Evolutionary conservation across 2,888 invertebrate species (phyloP).

Genomic region (Caenorhabditis sp.): DNA sequence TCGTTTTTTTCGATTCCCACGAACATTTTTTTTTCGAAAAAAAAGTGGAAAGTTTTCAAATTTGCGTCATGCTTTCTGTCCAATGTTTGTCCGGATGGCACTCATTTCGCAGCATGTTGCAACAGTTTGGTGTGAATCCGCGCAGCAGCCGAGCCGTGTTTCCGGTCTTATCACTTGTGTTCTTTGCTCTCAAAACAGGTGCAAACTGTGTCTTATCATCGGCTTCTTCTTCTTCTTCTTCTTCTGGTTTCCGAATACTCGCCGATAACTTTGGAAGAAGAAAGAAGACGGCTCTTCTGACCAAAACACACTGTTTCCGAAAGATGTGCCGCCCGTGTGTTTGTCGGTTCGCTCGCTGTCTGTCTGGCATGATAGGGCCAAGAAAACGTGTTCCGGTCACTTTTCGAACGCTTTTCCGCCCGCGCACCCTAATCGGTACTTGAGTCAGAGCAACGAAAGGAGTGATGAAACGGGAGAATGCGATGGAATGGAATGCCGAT

Average conservation of each 20-base stretch:
- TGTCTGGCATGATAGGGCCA: constrained; percentile 6
- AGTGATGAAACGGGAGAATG: constrained; percentile 22
- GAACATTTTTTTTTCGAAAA: constrained; percentile 22
- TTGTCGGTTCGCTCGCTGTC: constrained; percentile 31
- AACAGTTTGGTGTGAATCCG: constrained; percentile 60
- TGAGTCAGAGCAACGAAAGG: constrained; percentile 6
- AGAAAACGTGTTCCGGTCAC: constrained; percentile 54
- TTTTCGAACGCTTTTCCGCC: constrained; percentile 27
- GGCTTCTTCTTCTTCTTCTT: background rate
- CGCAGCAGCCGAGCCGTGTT: constrained; percentile 5
- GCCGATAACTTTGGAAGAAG: no score
- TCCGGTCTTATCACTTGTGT: constrained; percentile 53
- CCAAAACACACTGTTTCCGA: constrained; percentile 9
- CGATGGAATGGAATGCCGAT: background rate
- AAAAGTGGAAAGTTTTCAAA: constrained; percentile 30
- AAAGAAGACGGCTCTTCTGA: background rate
- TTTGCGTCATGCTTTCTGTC: constrained; percentile 45
- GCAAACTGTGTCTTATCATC: constrained; percentile 35
- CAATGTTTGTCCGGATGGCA: constrained; percentile 29
- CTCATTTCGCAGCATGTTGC: constrained; percentile 42
- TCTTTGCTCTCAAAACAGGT: constrained; percentile 55
- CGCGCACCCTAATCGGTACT: constrained; percentile 36
- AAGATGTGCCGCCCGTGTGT: constrained; percentile 4
- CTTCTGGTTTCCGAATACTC: background rate
- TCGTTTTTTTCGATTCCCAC: background rate